These are phyloP conservation scores for Plemyria rubiginata DNA, from an alignment of 2,888 invertebrate species.

Conservation along the genomic window DNA sequence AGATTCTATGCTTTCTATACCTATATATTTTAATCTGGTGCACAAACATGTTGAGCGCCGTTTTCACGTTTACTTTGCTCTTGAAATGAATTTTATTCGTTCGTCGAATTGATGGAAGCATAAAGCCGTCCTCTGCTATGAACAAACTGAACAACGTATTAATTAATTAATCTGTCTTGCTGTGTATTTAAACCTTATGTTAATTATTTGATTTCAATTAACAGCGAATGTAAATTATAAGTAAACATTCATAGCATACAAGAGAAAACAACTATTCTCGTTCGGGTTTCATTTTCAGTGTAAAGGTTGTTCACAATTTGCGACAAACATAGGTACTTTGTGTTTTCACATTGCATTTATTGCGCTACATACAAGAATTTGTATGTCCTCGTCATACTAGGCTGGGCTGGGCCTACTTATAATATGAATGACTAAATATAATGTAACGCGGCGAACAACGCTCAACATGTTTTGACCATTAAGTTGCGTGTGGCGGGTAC, in stretches of 20 bases:
- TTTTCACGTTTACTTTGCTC: constrained; percentile 44
- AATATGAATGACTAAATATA: too few relatives aligned
- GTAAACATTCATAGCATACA: constrained; percentile 26
- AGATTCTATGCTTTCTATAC: neutral
- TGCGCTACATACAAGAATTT: too few relatives aligned
- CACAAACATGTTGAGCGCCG: constrained; percentile 37
- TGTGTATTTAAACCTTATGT: constrained; percentile 30
- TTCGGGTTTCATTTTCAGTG: neutral
- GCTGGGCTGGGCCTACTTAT: too few relatives aligned
- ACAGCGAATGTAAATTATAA: constrained; percentile 36
- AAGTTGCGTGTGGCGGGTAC: neutral
- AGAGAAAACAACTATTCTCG: constrained; percentile 8
- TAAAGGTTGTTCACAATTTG: too few relatives aligned
- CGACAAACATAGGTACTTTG: too few relatives aligned
- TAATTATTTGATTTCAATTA: constrained; percentile 47
- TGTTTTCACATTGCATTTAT: too few relatives aligned
- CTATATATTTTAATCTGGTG: constrained; percentile 39
- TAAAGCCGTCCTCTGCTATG: constrained; percentile 44
- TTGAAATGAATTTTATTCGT: constrained; percentile 42
- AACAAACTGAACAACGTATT: constrained; percentile 36
- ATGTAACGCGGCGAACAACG: too few relatives aligned
- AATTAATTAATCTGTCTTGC: constrained; percentile 49
- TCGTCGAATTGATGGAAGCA: constrained; percentile 37
- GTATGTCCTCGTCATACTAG: too few relatives aligned
- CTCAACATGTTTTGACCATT: too few relatives aligned